Percentiles rank a stretch among this genome's conserved stretches.
Evolutionary conservation across 2,113 vertebrate genomes (phyloP).

Genomic region (Entelurus aequoreus): DNA sequence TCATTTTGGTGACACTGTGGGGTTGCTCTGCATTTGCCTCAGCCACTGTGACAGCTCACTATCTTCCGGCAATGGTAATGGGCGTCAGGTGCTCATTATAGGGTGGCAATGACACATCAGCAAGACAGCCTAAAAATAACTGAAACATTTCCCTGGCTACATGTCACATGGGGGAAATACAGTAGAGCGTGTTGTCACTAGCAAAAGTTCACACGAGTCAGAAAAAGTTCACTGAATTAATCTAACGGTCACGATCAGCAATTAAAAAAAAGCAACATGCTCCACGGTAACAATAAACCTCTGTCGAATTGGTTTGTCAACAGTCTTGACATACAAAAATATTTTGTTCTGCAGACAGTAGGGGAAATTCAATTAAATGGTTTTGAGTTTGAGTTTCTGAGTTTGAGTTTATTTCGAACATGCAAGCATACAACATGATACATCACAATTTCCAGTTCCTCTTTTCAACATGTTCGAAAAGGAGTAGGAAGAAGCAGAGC

Average conservation of each 20-base stretch:
- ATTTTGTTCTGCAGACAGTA: no score
- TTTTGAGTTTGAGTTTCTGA: no score
- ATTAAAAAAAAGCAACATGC: no score
- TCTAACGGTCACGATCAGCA: constrained; percentile 29
- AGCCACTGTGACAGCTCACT: constrained; percentile 58
- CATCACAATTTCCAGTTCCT: no score
- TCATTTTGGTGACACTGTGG: constrained; percentile 64
- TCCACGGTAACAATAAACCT: no score
- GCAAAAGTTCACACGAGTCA: background rate
- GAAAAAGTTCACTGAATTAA: constrained; percentile 13
- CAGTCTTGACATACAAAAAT: no score
- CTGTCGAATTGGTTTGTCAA: no score
- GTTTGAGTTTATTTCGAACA: no score
- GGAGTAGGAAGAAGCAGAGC: no score
- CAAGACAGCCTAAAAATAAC: constrained; percentile 61
- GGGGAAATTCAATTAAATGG: no score
- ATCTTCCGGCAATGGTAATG: constrained; percentile 59
- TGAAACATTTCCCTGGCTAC: constrained; percentile 48
- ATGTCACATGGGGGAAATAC: constrained; percentile 21
- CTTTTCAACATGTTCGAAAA: no score
- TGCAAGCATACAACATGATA: no score
- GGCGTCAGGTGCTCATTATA: constrained; percentile 66
- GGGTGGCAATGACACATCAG: constrained; percentile 43
- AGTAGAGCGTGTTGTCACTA: constrained; percentile 12
- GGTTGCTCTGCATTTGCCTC: constrained; percentile 61